Percentiles rank a stretch among this genome's conserved stretches.
These are phyloP conservation scores for Pagetopsis macropterus DNA, from an alignment of 2,797 vertebrate genomes.

Conservation along the genomic window DNA sequence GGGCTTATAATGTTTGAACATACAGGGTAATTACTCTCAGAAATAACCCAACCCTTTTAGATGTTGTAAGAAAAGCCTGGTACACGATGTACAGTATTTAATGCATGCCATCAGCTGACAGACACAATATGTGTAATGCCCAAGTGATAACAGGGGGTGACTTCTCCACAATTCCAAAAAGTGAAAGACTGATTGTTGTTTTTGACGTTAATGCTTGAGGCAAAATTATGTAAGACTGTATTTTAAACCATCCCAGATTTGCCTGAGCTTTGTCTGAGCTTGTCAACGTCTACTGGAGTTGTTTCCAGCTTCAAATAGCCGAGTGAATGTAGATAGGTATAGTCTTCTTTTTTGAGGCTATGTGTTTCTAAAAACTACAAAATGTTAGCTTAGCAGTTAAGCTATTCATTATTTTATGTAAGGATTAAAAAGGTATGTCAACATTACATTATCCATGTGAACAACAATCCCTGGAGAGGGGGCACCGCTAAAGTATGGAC, in stretches of 20 bases:
- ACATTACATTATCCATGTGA: slow-evolving; percentile 22
- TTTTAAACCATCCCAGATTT: slow-evolving; percentile 7
- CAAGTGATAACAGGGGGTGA: neutral
- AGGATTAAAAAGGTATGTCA: slow-evolving; percentile 25
- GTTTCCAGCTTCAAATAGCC: slow-evolving; percentile 17
- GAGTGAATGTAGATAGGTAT: neutral
- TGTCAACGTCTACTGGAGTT: slow-evolving; percentile 17
- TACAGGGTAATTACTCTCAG: neutral
- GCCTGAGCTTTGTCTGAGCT: slow-evolving; percentile 45
- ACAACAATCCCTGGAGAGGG: slow-evolving; percentile 17
- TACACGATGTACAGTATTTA: slow-evolving; percentile 11
- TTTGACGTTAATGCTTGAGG: slow-evolving; percentile 31
- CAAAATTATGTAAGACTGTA: slow-evolving; percentile 30
- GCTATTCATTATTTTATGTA: neutral
- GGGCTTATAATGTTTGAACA: slow-evolving; percentile 1
- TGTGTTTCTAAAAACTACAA: neutral
- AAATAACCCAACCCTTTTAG: slow-evolving; percentile 4
- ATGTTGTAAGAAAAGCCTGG: slow-evolving; percentile 4
- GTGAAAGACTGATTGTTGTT: neutral
- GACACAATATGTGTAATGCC: slow-evolving; percentile 3
- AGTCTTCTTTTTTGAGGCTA: neutral
- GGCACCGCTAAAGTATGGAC: slow-evolving; percentile 40
- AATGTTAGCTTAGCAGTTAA: neutral
- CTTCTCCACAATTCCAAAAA: neutral
- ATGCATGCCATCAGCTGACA: slow-evolving; percentile 25